Conservation (phyloP, 2,797 vertebrate species). For the Sebastes goodei region DNA sequence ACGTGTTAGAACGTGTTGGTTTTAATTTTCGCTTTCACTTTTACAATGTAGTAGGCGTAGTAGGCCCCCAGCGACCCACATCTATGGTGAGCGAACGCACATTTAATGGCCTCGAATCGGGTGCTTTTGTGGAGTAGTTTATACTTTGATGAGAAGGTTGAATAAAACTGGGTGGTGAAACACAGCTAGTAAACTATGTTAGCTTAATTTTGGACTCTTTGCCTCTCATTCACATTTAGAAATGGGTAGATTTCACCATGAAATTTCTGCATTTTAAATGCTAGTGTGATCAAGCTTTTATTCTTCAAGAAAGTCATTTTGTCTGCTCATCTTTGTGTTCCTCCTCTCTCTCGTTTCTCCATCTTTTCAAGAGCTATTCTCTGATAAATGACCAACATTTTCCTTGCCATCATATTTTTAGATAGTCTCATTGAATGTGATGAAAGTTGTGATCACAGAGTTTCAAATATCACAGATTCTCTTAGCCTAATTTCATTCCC, state of each 20-base stretch:
- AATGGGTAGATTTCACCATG: background rate
- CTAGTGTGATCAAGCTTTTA: background rate
- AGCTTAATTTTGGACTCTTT: background rate
- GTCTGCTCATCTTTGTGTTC: background rate
- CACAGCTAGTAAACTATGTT: background rate
- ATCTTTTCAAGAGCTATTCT: background rate
- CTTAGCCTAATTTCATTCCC: background rate
- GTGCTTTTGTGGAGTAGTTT: background rate
- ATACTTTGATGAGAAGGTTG: background rate
- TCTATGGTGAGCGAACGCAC: too few relatives aligned
- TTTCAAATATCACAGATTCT: conserved; percentile 9
- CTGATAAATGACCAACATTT: background rate
- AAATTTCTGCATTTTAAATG: background rate
- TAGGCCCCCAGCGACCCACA: too few relatives aligned
- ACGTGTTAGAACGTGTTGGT: too few relatives aligned
- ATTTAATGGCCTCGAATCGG: too few relatives aligned
- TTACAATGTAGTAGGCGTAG: too few relatives aligned
- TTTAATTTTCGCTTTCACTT: too few relatives aligned
- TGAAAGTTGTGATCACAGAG: background rate
- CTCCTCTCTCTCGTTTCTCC: background rate
- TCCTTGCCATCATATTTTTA: background rate
- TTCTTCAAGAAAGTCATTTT: background rate
- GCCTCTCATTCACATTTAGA: background rate
- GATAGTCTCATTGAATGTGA: background rate
- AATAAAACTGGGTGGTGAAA: background rate